Evolutionary conservation across 2,888 invertebrate genomes (phyloP), one percentile per base, ranked within the genome.

Genomic region (Marasmarcha lunaedactyla): DNA sequence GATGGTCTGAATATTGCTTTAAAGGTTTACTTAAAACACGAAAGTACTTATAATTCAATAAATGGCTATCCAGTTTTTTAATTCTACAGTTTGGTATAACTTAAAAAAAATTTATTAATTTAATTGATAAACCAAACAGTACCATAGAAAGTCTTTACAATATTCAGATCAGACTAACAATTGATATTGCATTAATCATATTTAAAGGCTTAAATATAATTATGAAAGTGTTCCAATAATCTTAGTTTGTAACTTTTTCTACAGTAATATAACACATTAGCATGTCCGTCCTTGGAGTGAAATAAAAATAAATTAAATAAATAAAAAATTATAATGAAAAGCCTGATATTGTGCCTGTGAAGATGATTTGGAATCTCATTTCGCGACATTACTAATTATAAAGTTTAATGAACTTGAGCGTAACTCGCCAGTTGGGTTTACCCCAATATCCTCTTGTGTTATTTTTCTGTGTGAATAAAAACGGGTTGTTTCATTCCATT

Each of bases 331-430:
- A 7, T 20, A 20, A 20, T 20, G 20, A 50, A 56, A 73, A 78
- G 77, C 77, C 78, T 77, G 77, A 77, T 60, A 51, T 62, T 55
- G 79, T 79, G 78, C 79, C 79, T 78, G 60, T 49, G 53, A 38
- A 12, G 33, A 59, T 63, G 51, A 59, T 67, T 71, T 64, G 45
- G 53, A 64, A 62, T 63, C 57, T 69, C 55, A 55, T 63, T 64
- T 67, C 53, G 60, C 63, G 58, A 57, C 60, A 54, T 56, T 52
- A 48, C 40, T 35, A 48, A 45, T 48, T 50, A 43, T 49, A 46
- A 46, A 44, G 37, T 36, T 34, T 47, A 44, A 40, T 38, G 36
- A 42, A 37, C 44, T 39, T 35, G 38, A 34, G 20, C 20, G 20
- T 20, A 20, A 20, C 7, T 20, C 20, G 20, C 20, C 7, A 20